Evolutionary conservation across 2,797 vertebrate species (phyloP), one percentile per base, ranked within the genome.

Genomic region (Myotis daubentonii): DNA sequence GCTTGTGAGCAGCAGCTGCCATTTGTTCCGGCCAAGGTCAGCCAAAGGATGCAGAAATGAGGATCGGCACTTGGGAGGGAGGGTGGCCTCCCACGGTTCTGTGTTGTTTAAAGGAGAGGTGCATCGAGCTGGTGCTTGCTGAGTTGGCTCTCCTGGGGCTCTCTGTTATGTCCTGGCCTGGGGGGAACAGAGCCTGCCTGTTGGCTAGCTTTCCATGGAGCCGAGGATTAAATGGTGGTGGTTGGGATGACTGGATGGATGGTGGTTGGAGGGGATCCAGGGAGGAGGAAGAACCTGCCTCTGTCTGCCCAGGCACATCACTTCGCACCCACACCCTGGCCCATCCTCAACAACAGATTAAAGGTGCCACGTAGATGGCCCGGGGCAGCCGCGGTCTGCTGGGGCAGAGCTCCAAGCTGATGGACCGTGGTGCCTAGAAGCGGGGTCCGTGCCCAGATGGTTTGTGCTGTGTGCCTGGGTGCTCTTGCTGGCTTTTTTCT

Each of bases 221-320:
- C 72, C 1, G 1, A n/a, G 41, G 53, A 47, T 85, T 68, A 36
- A 53, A 17, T 19, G 17, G 72, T 57, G 81, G 44, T 16, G 25
- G 68, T 13, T 68, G 51, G 41, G 55, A 23, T 86, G 62, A 36
- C 30, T 20, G 22, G 60, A 3, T 72, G 28, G 60, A 3, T 72
- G 28, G 60, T 30, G 89, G 28, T 38, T 75, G 78, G 78, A 79
- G 57, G 30, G 25, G 16, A 20, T 74, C 79, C 70, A 71, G 4
- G 1, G 38, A 66, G 79, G 57, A 92, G n/a, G 36, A 30, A 0
- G n/a, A 80, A 49, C 30, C 80, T 87, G 51, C 60, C 57, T 87
- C 51, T 57, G 38, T 96, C 68, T 96, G 95, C 86, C 89, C 1
- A 3, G 91, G 72, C 83, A 49, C 12, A 23, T 93, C 51, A 19